phyloP scores from a whole-genome alignment of 1,140 invertebrate species.

The Drosophila varians region DNA sequence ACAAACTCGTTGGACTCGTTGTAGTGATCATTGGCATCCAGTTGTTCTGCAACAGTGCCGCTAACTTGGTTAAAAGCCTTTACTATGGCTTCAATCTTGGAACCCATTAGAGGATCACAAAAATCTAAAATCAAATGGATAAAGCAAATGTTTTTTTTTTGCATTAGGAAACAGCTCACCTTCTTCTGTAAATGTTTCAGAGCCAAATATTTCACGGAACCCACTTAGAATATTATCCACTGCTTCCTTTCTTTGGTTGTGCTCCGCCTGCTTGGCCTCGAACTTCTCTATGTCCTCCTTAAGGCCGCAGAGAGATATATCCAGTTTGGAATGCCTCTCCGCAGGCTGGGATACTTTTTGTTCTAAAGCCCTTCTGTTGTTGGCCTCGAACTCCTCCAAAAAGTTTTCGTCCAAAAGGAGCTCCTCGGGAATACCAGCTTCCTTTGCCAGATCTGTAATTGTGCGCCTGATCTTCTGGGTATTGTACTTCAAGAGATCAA shows the following conservation, averaged over 20 bases:
- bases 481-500: conserved; percentile 5
- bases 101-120: background rate
- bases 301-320: conserved; percentile 37
- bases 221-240: conserved; percentile 31
- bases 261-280: conserved; percentile 40
- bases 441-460: conserved; percentile 23
- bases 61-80: conserved; percentile 58
- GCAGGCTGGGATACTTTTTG: conserved; percentile 7
- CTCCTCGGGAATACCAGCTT: conserved; percentile 22
- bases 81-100: conserved; percentile 48
- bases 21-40: conserved; percentile 60
- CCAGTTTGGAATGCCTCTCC: conserved; percentile 13
- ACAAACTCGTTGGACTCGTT: conserved; percentile 53
- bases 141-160: background rate
- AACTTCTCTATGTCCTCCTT: conserved; percentile 64
- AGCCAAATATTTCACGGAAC: conserved; percentile 34
- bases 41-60: conserved; percentile 57
- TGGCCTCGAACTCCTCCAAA: conserved; percentile 43
- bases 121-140: conserved; percentile 3
- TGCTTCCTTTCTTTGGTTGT: conserved; percentile 44
- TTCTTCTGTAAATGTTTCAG: background rate
- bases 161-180: background rate
- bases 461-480: conserved; percentile 24
- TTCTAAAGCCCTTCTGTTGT: conserved; percentile 38
- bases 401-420: conserved; percentile 47